These are phyloP conservation scores for Nothoprocta pentlandii DNA, from an alignment of 2,113 vertebrate genomes.

Conservation along the genomic window DNA sequence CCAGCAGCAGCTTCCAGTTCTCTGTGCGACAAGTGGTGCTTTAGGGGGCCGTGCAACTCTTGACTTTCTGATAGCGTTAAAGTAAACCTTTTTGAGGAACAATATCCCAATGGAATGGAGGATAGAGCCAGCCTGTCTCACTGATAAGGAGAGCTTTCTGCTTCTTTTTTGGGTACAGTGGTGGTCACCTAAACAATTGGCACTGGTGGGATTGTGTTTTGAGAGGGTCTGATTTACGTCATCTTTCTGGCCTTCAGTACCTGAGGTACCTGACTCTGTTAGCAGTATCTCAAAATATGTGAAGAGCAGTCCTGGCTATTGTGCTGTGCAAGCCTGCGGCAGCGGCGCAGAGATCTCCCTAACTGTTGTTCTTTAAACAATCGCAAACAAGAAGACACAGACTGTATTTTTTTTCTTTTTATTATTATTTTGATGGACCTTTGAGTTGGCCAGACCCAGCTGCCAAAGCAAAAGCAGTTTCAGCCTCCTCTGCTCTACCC, in stretches of 20 bases:
- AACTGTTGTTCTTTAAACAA: neutral
- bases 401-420: neutral
- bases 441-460: neutral
- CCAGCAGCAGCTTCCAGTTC: neutral
- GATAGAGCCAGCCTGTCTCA: neutral
- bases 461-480: too few relatives aligned
- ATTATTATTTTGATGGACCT: neutral
- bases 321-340: neutral
- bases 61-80: neutral
- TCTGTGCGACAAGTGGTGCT: neutral
- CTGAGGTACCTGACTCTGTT: neutral
- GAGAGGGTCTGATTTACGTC: neutral
- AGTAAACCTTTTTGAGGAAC: neutral
- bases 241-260: neutral
- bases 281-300: accelerated
- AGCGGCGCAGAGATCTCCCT: neutral
- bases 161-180: neutral
- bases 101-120: neutral
- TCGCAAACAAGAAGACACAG: neutral
- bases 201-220: neutral
- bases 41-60: neutral
- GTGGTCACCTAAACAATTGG: neutral
- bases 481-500: neutral
- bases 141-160: neutral
- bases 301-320: neutral